These are phyloP conservation scores for Ctenosaura bakeri DNA, from an alignment of 2,797 vertebrate genomes.

Conservation along the genomic window DNA sequence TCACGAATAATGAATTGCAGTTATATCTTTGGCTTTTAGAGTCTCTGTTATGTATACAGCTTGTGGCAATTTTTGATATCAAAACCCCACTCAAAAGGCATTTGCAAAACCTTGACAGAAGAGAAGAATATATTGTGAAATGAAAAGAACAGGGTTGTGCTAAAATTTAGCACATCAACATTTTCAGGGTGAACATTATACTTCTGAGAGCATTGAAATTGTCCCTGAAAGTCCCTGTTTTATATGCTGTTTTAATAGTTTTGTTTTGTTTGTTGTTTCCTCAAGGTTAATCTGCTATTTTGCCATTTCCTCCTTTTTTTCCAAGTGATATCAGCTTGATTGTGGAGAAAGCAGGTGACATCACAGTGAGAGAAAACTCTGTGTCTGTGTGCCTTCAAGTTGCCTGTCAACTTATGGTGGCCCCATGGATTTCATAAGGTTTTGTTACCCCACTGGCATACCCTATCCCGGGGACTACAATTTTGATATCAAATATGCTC, in stretches of 20 bases:
- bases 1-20: conserved; percentile 34
- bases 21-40: conserved; percentile 28
- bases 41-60: conserved; percentile 15
- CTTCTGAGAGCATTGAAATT: not conserved
- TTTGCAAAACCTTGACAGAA: conserved; percentile 55
- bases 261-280: not conserved
- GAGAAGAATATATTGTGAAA: conserved; percentile 26
- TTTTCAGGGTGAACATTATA: not conserved
- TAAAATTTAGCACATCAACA: not conserved
- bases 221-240: not conserved
- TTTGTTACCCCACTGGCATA: too few species aligned
- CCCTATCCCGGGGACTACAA: too few species aligned
- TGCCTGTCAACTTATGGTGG: too few species aligned
- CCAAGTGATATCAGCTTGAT: not conserved
- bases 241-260: too few species aligned
- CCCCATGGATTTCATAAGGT: too few species aligned
- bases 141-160: conserved; percentile 6
- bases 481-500: too few species aligned
- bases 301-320: not conserved
- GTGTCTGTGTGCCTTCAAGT: too few species aligned
- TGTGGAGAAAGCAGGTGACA: not conserved
- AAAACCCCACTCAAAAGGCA: conserved; percentile 20
- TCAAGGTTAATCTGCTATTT: not conserved
- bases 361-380: not conserved
- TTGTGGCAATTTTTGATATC: conserved; percentile 35